phyloP scores from a whole-genome alignment of 2,888 invertebrate species.

The Pogonocherus hispidulus region DNA sequence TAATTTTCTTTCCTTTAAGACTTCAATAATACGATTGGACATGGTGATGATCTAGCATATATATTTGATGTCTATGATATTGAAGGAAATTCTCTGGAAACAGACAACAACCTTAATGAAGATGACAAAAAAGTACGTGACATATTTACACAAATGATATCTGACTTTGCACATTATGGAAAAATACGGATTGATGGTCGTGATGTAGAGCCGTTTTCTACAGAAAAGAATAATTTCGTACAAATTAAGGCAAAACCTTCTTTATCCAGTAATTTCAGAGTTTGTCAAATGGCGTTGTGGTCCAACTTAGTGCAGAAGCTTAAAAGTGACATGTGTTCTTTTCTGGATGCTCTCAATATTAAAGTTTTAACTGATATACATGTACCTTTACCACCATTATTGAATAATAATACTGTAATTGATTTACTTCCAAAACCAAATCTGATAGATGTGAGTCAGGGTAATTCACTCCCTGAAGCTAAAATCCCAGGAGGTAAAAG shows the following conservation, averaged over 20 bases:
- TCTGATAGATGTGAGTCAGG: neutral
- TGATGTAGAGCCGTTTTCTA: slow-evolving; percentile 66
- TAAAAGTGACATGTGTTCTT: slow-evolving; percentile 71
- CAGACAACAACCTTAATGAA: slow-evolving; percentile 64
- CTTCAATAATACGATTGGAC: slow-evolving; percentile 70
- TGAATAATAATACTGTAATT: slow-evolving; percentile 20
- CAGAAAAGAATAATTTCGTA: slow-evolving; percentile 71
- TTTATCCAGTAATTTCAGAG: slow-evolving; percentile 70
- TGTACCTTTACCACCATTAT: slow-evolving; percentile 2
- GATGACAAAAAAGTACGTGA: slow-evolving; percentile 78
- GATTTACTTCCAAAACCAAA: neutral
- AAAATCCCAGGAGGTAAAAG: neutral
- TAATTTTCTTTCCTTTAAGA: slow-evolving; percentile 35
- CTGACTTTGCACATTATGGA: slow-evolving; percentile 76
- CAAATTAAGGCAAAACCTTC: slow-evolving; percentile 70
- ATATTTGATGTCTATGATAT: slow-evolving; percentile 78
- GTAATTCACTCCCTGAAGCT: neutral
- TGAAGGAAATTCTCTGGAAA: slow-evolving; percentile 71
- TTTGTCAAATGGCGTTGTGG: slow-evolving; percentile 81
- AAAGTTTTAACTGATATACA: neutral
- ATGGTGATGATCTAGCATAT: slow-evolving; percentile 82
- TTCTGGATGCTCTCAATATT: slow-evolving; percentile 59
- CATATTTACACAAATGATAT: slow-evolving; percentile 76
- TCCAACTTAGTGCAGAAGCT: slow-evolving; percentile 74
- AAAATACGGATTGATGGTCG: slow-evolving; percentile 63